Conservation (phyloP, 2,888 invertebrate species). For the Alviniconcha strummeri region DNA sequence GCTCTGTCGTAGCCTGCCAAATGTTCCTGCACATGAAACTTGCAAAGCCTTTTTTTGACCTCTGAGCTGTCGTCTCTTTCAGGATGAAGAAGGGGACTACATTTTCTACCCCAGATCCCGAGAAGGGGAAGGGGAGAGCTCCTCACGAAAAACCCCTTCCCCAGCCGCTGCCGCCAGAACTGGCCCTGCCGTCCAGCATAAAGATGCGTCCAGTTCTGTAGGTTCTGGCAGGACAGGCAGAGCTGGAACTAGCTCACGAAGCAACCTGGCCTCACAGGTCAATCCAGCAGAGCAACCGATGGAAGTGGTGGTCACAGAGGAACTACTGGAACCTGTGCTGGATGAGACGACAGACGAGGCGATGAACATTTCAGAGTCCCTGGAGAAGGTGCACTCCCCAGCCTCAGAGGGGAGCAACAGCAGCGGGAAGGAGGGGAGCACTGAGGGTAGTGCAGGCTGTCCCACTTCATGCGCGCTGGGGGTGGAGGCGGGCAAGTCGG, state of each 20-base stretch:
- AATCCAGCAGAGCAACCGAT: no score
- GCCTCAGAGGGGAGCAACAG: slow-evolving; percentile 9
- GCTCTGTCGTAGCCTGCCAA: no score
- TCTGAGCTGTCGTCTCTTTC: background rate
- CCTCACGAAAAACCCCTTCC: slow-evolving; percentile 1
- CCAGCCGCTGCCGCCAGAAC: slow-evolving; percentile 7
- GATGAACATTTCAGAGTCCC: slow-evolving; percentile 5
- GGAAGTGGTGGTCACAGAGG: slow-evolving; percentile 19
- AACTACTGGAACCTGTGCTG: background rate
- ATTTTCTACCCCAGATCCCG: slow-evolving; percentile 35
- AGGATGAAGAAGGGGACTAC: slow-evolving; percentile 45
- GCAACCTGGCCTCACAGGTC: no score
- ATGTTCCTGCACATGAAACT: no score
- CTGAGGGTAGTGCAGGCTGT: background rate
- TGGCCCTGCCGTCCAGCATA: background rate
- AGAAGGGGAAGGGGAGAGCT: slow-evolving; percentile 10
- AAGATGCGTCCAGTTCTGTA: background rate
- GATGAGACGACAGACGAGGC: background rate
- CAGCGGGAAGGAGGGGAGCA: slow-evolving; percentile 19
- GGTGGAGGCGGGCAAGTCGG: background rate
- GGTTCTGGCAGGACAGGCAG: no score
- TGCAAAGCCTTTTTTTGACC: no score
- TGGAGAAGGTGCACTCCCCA: slow-evolving; percentile 21
- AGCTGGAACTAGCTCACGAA: no score
- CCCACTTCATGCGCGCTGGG: background rate